Conservation (phyloP, 2,888 invertebrate genomes). For the Lacanobia oleracea region DNA sequence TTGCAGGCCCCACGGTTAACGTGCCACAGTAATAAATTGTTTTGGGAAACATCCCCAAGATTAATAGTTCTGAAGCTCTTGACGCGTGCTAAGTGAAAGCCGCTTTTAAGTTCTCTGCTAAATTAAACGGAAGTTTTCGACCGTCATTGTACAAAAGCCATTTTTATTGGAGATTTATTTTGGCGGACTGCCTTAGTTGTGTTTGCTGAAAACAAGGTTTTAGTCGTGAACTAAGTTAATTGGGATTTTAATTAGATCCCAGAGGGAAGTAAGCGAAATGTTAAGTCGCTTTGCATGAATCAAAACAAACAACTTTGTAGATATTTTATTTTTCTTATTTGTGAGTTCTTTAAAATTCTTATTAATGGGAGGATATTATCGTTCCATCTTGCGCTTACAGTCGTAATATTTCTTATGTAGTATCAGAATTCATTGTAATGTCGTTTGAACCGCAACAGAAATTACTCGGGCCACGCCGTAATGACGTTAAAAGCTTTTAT, state of each 20-base stretch:
- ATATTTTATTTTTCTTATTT: slow-evolving; percentile 1
- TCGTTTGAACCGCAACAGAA: slow-evolving; percentile 76
- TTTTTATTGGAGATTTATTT: slow-evolving; percentile 61
- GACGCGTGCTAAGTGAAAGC: slow-evolving; percentile 83
- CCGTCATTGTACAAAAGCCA: slow-evolving; percentile 62
- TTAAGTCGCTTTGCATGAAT: slow-evolving; percentile 16
- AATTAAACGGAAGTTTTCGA: slow-evolving; percentile 72
- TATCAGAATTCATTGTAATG: slow-evolving; percentile 77
- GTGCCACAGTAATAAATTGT: slow-evolving; percentile 86
- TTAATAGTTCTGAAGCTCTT: slow-evolving; percentile 83
- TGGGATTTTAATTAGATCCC: slow-evolving; percentile 14
- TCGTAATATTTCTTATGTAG: slow-evolving; percentile 71
- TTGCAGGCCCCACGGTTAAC: slow-evolving; percentile 77
- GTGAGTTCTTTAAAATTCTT: slow-evolving; percentile 46
- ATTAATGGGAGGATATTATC: slow-evolving; percentile 57
- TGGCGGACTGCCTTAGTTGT: slow-evolving; percentile 44
- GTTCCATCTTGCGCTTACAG: slow-evolving; percentile 57
- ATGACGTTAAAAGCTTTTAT: slow-evolving; percentile 83
- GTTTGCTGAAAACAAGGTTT: slow-evolving; percentile 28
- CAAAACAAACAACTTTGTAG: slow-evolving; percentile 9
- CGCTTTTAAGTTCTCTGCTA: slow-evolving; percentile 76
- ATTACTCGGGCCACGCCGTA: slow-evolving; percentile 73
- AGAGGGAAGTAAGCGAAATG: slow-evolving; percentile 11
- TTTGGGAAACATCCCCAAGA: slow-evolving; percentile 85
- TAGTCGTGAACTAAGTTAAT: slow-evolving; percentile 18